Evolutionary conservation across 2,888 invertebrate species (phyloP).

Genomic region (Rhogogaster chlorosoma): DNA sequence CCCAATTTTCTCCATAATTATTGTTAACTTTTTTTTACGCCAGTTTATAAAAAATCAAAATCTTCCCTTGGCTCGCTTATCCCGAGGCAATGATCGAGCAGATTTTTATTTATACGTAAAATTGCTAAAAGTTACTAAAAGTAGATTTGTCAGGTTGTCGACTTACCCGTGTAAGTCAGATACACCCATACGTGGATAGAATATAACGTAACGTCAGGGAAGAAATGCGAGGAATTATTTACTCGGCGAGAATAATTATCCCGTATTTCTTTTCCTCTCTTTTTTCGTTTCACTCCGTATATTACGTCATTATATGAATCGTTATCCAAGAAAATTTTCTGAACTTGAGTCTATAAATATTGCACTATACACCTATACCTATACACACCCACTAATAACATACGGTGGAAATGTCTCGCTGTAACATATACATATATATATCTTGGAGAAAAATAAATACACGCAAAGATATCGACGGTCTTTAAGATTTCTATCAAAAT

Average conservation of each 20-base stretch:
- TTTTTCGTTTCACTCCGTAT: background rate
- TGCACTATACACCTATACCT: slow-evolving; percentile 4
- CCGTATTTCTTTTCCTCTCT: background rate
- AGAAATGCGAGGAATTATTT: slow-evolving; percentile 8
- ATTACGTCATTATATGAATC: slow-evolving; percentile 44
- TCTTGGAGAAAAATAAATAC: too few species aligned
- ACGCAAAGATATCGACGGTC: too few species aligned
- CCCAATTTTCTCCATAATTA: background rate
- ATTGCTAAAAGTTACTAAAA: background rate
- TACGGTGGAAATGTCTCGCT: background rate
- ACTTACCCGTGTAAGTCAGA: background rate
- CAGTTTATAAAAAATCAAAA: background rate
- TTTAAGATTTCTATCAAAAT: background rate
- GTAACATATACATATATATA: too few species aligned
- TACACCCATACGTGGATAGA: background rate
- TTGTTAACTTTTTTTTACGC: background rate
- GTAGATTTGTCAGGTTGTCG: background rate
- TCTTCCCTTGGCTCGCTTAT: background rate
- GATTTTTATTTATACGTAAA: background rate
- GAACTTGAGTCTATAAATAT: slow-evolving; percentile 51
- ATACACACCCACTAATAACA: background rate
- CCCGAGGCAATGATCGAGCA: background rate
- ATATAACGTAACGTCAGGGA: background rate
- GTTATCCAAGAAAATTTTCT: slow-evolving; percentile 50
- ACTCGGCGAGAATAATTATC: background rate